Conservation (phyloP, 2,797 vertebrate species). For the Basileuterus tristriatus region DNA sequence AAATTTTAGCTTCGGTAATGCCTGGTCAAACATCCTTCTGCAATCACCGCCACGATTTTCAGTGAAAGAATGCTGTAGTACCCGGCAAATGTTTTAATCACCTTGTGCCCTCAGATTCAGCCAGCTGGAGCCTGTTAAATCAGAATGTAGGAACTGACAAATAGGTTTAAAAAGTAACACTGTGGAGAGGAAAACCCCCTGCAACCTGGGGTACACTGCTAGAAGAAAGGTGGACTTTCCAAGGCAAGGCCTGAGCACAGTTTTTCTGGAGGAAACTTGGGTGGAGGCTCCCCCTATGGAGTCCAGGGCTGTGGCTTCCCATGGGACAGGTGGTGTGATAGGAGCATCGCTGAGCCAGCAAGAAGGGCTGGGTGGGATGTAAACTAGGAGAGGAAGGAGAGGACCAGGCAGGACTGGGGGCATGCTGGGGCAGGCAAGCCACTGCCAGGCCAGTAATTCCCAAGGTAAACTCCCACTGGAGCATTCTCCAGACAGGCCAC, state of each 20-base stretch:
- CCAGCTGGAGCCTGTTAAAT: background rate
- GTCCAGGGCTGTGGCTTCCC: background rate
- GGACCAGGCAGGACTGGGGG: background rate
- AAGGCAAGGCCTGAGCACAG: accelerated
- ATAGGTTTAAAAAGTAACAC: background rate
- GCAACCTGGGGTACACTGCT: accelerated
- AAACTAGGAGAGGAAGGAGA: background rate
- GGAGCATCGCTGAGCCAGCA: background rate
- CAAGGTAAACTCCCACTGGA: background rate
- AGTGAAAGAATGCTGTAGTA: background rate
- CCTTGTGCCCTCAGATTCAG: background rate
- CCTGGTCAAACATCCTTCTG: background rate
- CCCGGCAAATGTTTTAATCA: accelerated
- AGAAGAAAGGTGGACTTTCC: background rate
- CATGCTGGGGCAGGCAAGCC: accelerated
- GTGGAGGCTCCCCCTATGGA: accelerated
- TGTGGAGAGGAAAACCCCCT: accelerated
- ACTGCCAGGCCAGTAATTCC: background rate
- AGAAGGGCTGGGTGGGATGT: background rate
- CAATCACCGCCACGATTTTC: background rate
- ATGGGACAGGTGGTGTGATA: background rate
- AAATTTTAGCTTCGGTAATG: background rate
- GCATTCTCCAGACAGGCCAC: background rate
- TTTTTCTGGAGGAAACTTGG: background rate
- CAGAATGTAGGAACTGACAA: background rate